Base-by-base conservation (phyloP, 2,888 invertebrate species). In the Caenorhabditis drosophilae region DNA sequence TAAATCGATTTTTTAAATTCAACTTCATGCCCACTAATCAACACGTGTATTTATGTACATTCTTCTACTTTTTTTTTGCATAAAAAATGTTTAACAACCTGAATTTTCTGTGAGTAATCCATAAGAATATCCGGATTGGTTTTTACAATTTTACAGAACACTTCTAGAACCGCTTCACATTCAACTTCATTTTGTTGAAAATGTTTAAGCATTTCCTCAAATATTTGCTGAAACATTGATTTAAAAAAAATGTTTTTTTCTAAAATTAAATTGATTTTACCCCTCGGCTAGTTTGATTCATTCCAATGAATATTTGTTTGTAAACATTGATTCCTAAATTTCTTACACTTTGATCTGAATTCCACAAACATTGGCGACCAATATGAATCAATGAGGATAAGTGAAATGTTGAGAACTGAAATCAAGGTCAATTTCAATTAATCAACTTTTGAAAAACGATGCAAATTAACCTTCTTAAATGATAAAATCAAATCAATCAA, bases 201-300 rank as follows among this genome's bases (percentile, higher is more conserved):
- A 36, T 59, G 55, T 18, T 54, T 55, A 51, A 64, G 51, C 3
- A 64, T 38, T n/a, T 64, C 64, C 6, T 27, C 16, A 44, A 64
- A 64, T 12, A 64, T 52, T 36, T 26, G 26, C 42, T 58, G 26
- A 22, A 55, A 34, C 20, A 23, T 4, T 12, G 6, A 9, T n/a
- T 4, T 18, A 47, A 4, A n/a, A n/a, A n/a, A n/a, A n/a, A n/a
- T n/a, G n/a, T n/a, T n/a, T n/a, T n/a, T n/a, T n/a, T n/a, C n/a
- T n/a, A n/a, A n/a, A n/a, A n/a, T n/a, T n/a, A n/a, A n/a, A n/a
- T n/a, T n/a, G n/a, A n/a, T n/a, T n/a, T 6, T 11, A 15, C 15
- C 3, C 7, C 4, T 45, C 26, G 45, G 36, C 22, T 36, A 7
- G 16, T n/a, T 42, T 25, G 4, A 4, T 64, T 59, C 51, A 52